These are phyloP conservation scores for Copidosoma aretas DNA, from an alignment of 2,888 invertebrate species.

Conservation along the genomic window DNA sequence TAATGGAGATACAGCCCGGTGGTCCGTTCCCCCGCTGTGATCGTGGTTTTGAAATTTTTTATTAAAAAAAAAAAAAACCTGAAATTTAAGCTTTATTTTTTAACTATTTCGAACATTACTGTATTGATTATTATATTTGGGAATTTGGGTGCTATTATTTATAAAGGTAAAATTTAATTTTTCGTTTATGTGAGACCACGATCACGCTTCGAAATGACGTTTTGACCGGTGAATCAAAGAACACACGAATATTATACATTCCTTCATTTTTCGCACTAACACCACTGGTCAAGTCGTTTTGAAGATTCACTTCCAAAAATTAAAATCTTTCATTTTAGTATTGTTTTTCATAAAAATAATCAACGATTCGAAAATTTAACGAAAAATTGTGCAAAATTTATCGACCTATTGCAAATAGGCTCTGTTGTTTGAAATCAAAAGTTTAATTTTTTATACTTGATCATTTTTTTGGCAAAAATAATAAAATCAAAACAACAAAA, in stretches of 20 bases:
- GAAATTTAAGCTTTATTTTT: background rate
- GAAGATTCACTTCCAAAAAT: conserved; percentile 25
- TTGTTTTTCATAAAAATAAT: conserved; percentile 31
- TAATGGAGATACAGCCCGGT: no score
- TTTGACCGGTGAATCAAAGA: conserved; percentile 1
- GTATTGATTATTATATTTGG: background rate
- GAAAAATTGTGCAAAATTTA: conserved; percentile 43
- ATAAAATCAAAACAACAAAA: background rate
- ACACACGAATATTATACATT: conserved; percentile 18
- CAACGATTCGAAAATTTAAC: conserved; percentile 20
- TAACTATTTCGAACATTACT: background rate
- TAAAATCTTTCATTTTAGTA: conserved; percentile 19
- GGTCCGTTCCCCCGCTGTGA: no score
- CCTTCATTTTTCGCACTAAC: conserved; percentile 4
- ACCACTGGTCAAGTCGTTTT: conserved; percentile 26
- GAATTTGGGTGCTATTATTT: background rate
- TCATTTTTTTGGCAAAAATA: conserved; percentile 5
- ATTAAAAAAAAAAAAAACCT: no score
- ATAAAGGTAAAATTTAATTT: background rate
- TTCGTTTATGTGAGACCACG: conserved; percentile 8
- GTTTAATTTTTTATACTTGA: conserved; percentile 47
- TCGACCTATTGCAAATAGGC: conserved; percentile 33
- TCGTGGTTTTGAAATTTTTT: no score
- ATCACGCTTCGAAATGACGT: conserved; percentile 8
- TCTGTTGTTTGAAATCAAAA: conserved; percentile 54